Conservation (phyloP, 2,888 invertebrate species). For the Ophraella communa region DNA sequence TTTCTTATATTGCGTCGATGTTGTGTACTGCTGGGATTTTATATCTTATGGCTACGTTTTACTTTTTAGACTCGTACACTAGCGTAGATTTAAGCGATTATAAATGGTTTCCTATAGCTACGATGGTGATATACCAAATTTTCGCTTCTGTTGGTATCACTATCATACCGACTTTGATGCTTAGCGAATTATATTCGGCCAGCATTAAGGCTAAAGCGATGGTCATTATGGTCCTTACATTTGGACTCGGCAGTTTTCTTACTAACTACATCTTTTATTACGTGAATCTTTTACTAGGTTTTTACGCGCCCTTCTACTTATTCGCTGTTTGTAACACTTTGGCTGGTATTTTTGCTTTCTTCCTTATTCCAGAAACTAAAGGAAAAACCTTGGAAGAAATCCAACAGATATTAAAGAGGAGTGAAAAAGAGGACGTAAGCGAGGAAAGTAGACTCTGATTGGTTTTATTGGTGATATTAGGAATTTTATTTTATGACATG, state of each 20-base stretch:
- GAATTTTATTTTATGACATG: too few species aligned
- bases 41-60: slow-evolving; percentile 37
- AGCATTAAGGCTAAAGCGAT: slow-evolving; percentile 52
- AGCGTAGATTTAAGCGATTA: slow-evolving; percentile 11
- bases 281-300: slow-evolving; percentile 46
- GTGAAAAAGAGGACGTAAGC: background rate
- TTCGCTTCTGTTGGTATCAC: slow-evolving; percentile 47
- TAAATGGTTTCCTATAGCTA: slow-evolving; percentile 48
- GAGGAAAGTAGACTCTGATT: background rate
- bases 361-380: slow-evolving; percentile 54
- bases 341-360: slow-evolving; percentile 45
- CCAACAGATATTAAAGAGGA: slow-evolving; percentile 45
- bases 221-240: slow-evolving; percentile 44
- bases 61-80: slow-evolving; percentile 36
- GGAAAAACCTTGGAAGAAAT: slow-evolving; percentile 56
- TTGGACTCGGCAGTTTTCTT: slow-evolving; percentile 42
- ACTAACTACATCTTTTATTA: slow-evolving; percentile 50
- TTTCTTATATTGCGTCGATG: slow-evolving; percentile 44
- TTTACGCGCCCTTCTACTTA: slow-evolving; percentile 51
- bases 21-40: background rate
- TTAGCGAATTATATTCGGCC: slow-evolving; percentile 51
- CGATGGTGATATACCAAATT: slow-evolving; percentile 48
- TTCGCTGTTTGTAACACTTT: slow-evolving; percentile 46
- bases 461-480: too few species aligned
- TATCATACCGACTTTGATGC: slow-evolving; percentile 50